Percentiles rank a stretch among this genome's conserved stretches.
Conservation (phyloP, 2,113 vertebrate species). For the Gopherus flavomarginatus region DNA sequence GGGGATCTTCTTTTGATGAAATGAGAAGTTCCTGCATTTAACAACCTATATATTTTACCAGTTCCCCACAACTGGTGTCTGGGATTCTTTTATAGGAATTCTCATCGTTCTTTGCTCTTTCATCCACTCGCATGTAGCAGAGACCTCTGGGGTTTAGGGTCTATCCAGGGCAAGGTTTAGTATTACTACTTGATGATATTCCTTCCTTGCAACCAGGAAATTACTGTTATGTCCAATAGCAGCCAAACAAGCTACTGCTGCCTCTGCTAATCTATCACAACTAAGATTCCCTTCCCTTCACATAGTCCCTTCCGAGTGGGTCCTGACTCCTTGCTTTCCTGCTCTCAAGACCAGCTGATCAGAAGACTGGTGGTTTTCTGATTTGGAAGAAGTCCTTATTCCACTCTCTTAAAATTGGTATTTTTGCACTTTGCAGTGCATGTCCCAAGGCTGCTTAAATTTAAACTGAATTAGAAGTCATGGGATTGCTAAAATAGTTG, state of each 20-base stretch:
- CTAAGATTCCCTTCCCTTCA: background rate
- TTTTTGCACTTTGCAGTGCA: background rate
- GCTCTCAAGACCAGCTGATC: background rate
- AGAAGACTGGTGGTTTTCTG: background rate
- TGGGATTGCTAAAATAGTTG: background rate
- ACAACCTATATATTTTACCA: background rate
- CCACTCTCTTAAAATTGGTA: background rate
- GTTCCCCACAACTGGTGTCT: background rate
- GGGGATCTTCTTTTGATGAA: background rate
- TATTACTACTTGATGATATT: background rate
- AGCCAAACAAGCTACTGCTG: background rate
- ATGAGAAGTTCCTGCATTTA: too few species aligned
- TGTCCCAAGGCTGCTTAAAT: background rate
- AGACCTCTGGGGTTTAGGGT: background rate
- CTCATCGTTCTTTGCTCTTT: background rate
- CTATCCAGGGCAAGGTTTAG: background rate
- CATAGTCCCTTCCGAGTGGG: background rate
- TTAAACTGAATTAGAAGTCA: background rate
- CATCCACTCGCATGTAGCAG: background rate
- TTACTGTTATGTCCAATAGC: background rate
- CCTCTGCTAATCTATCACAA: background rate
- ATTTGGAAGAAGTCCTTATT: background rate
- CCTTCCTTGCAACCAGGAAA: background rate
- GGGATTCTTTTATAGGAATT: rapidly evolving
- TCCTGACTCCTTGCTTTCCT: background rate